Base-by-base conservation (phyloP, 2,797 vertebrate genomes). In the Parauchenoglanis ngamensis region DNA sequence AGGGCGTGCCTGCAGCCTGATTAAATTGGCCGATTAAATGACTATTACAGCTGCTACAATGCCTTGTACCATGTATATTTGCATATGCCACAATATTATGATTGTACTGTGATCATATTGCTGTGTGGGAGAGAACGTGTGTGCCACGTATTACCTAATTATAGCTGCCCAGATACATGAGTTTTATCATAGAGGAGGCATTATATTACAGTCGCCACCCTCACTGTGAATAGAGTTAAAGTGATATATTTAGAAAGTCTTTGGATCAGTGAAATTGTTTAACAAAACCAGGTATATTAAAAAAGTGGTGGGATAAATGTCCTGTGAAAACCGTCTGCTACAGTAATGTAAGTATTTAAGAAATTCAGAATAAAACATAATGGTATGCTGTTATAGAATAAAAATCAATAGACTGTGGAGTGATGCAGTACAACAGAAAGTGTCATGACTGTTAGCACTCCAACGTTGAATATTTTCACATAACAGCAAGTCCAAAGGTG, bases 71-170 rank as follows among this genome's bases (percentile, higher is more conserved):
- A 40, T 25, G 44, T 68, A 46, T 44, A 73, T 44, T 68, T 84
- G 31, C 68, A 84, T 73, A 84, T 73, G 67, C 35, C 35, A 84
- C 54, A 73, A 57, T 84, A 44, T 57, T 73, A 28, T 84, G 54
- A 73, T 57, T 73, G 23, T 73, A 59, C 54, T 73, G 83, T 72
- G 67, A 72, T 72, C 46, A n/a, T 28, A 35, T 25, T 35, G 67
- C 28, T 68, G 28, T 68, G 7, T 80, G 81, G 7, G 49, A 83
- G 28, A 83, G 40, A 83, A 83, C 65, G n/a, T n/a, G 82, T 68
- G 49, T 70, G 28, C 19, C 2, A 56, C 40, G 19, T 56, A 17
- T 84, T 84, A 84, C 23, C 19, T 54, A 68, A 52, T 67, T 67
- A 67, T 52, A 67, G 23, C 35, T 81, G 57, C 21, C 23, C 7